Base-by-base conservation (phyloP, 30 jellyfish, hydroid and myxozoan species). In the Aurelia sp. region DNA sequence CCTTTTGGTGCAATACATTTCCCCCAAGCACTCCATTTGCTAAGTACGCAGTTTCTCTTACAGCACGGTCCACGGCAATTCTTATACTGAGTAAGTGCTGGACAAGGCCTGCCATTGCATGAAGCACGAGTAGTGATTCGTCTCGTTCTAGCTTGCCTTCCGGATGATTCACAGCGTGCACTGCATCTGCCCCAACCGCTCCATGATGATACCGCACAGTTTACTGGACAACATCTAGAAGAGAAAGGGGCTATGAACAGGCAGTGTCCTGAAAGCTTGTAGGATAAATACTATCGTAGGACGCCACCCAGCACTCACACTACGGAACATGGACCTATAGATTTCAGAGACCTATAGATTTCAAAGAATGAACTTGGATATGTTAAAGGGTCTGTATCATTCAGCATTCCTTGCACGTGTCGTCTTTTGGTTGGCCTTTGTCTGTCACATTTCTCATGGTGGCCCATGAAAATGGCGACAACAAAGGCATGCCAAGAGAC, bases 11-110 rank as follows among this genome's bases (percentile, higher is more conserved):
- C 55, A 44, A 44, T 44, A 47, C 84, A 73, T 48, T 64, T 60
- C 10, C 84, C 84, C 84, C 84, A 73, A 48, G 41, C 59, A 16
- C 50, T 66, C 84, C 84, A 73, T 18, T 51, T 15, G 55, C 55
- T 7, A 64, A 64, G 55, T 10, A 12, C 71, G 8, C 84, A 73
- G 37, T 73, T 48, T 23, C n/a, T 50, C 19, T 64, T 64, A 51
- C 84, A 73, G 27, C 84, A 73, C 19, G 22, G 69, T 16, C 53
- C 55, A 27, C 55, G n/a, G 37, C 84, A 73, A 11, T 2, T 21
- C 13, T 60, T 64, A 19, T 30, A 23, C 18, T 73, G 68, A 16
- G 84, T 31, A n/a, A 73, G 84, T 23, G 62, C 5, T 23, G 51
- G 55, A 37, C 84, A 73, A 27, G 71, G n/a, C 33, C 84, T 66